A percentile compares a stretch with the other conserved stretches of the same genome.
Conservation (phyloP, 2,888 invertebrate species). For the Nomada fabriciana region DNA sequence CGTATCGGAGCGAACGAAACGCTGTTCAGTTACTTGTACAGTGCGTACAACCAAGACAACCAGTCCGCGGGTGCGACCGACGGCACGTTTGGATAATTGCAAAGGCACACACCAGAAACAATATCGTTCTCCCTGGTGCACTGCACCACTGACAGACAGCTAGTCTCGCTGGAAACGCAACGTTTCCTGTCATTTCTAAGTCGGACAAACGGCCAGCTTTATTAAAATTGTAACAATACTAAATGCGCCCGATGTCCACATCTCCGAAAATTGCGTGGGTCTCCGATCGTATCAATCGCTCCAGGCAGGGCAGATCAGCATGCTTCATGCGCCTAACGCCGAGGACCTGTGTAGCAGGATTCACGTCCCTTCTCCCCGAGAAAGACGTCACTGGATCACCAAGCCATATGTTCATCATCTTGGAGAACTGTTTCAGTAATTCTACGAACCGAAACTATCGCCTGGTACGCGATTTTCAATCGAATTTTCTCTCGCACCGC, state of each 20-base stretch:
- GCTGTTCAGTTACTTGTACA: conserved; percentile 85
- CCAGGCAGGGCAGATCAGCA: conserved; percentile 75
- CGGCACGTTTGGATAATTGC: conserved; percentile 86
- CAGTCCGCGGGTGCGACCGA: conserved; percentile 86
- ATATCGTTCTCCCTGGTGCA: conserved; percentile 77
- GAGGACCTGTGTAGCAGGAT: not conserved
- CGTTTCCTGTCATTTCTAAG: not conserved
- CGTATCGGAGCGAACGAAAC: not conserved
- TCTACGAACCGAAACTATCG: not conserved
- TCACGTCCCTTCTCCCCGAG: not conserved
- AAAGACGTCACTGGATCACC: conserved; percentile 10
- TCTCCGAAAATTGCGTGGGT: conserved; percentile 79
- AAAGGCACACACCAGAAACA: conserved; percentile 81
- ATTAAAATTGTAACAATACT: conserved; percentile 68
- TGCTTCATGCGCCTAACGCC: conserved; percentile 62
- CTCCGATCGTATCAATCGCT: conserved; percentile 69
- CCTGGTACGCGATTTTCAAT: not conserved
- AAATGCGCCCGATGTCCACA: conserved; percentile 71
- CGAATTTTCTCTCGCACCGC: too few species aligned
- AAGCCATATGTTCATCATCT: conserved; percentile 29
- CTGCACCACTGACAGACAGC: conserved; percentile 85
- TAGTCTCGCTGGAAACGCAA: conserved; percentile 85
- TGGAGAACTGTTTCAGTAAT: not conserved
- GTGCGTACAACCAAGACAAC: conserved; percentile 86
- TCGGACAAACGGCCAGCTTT: not conserved